Base-by-base conservation (phyloP, 2,797 vertebrate genomes). In the Kryptopterus vitreolus region DNA sequence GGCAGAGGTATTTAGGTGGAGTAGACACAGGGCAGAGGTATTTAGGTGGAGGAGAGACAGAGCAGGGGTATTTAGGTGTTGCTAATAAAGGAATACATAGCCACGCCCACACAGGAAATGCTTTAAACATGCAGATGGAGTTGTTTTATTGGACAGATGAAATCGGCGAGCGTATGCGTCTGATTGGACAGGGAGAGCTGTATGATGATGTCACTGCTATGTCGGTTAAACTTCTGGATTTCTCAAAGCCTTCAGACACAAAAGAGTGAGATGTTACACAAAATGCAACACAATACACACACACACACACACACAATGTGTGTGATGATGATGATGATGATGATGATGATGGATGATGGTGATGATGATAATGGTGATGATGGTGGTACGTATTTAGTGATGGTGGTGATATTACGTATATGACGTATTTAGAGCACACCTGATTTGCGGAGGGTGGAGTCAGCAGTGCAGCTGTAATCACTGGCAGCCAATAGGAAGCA, bases 171-270 rank as follows among this genome's bases (percentile, higher is more conserved):
- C 95, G 95, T 85, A 95, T 95, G 81, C 96, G 94, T 89, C 95
- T 95, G 89, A 97, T 94, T 79, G 95, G 96, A 94, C 95, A 97
- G 90, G 97, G 95, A 81, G 95, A 98, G 93, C 91, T 95, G 91
- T 95, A 98, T 86, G 96, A 96, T 87, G 97, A 96, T 91, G 94
- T 95, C 89, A 95, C 95, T 85, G 95, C 93, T 94, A 98, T 96
- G 96, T 96, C 97, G 96, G 94, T 98, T 96, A 99, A 94, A 91
- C 96, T 98, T 94, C 95, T 91, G 88, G 96, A 97, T 92, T 98
- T 98, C 93, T 97, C 96, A 88, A 95, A 97, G 91, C 96, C 97
- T 98, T 98, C 93, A 84, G 88, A 89, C 90, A 94, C 91, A 91
- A 92, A 92, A 93, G 92, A 95, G 93, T 92, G 93, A 91, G 95